Base-by-base conservation (phyloP, 2,113 vertebrate species). In the Triplophysa tibetana region DNA sequence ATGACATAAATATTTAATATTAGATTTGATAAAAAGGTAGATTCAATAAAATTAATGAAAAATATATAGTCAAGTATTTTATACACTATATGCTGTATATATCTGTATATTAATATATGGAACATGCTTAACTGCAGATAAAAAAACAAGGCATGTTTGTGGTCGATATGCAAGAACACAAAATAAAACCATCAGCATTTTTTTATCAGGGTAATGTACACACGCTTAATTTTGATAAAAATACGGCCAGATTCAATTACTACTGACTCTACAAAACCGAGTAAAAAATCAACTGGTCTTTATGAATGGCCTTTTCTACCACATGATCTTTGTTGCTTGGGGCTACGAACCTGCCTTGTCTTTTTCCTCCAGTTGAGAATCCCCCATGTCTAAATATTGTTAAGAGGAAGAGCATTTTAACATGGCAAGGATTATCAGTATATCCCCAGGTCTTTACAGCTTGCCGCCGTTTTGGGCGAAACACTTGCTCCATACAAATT, bases 401-500 rank as follows among this genome's bases (percentile, higher is more conserved):
- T 75, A 88, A 90, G 85, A 88, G 83, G 85, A 89, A 86, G 79
- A 82, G 79, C 84, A 64, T 88, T 91, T 91, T 89, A 91, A 91
- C 88, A 89, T 89, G 88, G 88, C 83, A 65, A 86, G 90, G 91
- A 93, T 92, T 92, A 93, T 89, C 86, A 85, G 86, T 84, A 87
- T 90, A 90, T 91, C 89, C 89, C 85, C 87, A 86, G 80, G 89
- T 92, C 92, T 91, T 90, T 89, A 86, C 86, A 24, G 84, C 84
- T 88, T 90, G 92, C 91, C 89, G 88, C 91, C 89, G 91, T 87
- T 89, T 88, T 88, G 61, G 83, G 90, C 86, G 84, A 91, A 92
- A 91, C 87, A 83, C 88, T 90, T 67, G 75, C 86, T 88, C 89
- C 90, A 90, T 91, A 90, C 89, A 93, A 93, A 93, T 90, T 92